A percentile compares a stretch with the other conserved stretches of the same genome.
These are phyloP conservation scores for Drosophila putrida DNA, from an alignment of 2,888 invertebrate species.

Conservation along the genomic window DNA sequence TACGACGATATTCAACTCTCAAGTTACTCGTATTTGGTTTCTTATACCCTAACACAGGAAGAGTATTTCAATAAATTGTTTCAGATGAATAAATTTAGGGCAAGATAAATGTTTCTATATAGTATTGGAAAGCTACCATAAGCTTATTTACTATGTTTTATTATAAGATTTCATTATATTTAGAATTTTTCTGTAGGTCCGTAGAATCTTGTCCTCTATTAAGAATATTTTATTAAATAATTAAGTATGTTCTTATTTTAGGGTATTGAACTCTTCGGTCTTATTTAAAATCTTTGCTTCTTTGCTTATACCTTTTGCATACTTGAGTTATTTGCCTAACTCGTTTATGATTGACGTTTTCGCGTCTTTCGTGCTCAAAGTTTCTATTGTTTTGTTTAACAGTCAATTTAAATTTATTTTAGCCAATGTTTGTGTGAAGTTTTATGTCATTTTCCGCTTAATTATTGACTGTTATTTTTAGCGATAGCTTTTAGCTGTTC, in stretches of 20 bases:
- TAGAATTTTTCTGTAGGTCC: too few relatives aligned
- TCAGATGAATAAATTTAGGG: not conserved
- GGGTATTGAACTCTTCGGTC: conserved; percentile 10
- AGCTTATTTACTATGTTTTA: too few relatives aligned
- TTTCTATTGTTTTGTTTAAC: conserved; percentile 15
- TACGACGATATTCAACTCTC: conserved; percentile 14
- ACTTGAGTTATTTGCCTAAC: conserved; percentile 31
- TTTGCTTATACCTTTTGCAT: conserved; percentile 18
- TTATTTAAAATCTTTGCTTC: not conserved
- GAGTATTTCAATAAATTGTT: not conserved
- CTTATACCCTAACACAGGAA: not conserved
- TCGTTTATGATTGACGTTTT: conserved; percentile 46
- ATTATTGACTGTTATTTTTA: conserved; percentile 29
- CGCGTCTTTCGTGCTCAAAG: conserved; percentile 28
- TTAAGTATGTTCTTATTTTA: not conserved
- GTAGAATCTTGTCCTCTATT: too few relatives aligned
- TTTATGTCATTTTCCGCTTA: conserved; percentile 11
- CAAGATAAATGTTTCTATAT: too few relatives aligned
- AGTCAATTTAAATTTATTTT: conserved; percentile 10
- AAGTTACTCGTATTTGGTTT: conserved; percentile 6
- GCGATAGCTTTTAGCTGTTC: conserved; percentile 11
- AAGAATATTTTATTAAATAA: too few relatives aligned
- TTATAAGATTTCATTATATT: too few relatives aligned
- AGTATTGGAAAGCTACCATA: not conserved
- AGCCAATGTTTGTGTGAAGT: conserved; percentile 20